Evolutionary conservation across 2,797 vertebrate genomes (phyloP).

Genomic region (Enteromius thamalakanensis): DNA sequence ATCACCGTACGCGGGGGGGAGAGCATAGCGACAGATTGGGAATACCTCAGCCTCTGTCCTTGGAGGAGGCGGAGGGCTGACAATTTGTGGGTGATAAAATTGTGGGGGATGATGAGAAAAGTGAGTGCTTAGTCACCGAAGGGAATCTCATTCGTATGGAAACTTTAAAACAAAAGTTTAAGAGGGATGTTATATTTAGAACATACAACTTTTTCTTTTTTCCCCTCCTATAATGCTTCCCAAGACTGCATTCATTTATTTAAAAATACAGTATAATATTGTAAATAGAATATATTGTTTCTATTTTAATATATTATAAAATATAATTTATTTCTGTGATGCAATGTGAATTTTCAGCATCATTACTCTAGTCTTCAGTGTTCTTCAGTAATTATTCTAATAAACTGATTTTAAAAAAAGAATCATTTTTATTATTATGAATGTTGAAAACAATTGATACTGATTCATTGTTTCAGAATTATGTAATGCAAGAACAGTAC

Average conservation of each 20-base stretch:
- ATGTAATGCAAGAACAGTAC: not conserved
- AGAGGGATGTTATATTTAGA: not conserved
- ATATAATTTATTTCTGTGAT: not conserved
- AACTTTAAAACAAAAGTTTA: not conserved
- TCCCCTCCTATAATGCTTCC: not conserved
- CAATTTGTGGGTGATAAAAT: constrained; percentile 14
- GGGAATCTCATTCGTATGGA: not conserved
- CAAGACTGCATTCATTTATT: not conserved
- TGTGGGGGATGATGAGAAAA: constrained; percentile 9
- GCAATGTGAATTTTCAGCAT: not conserved
- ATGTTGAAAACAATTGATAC: not conserved
- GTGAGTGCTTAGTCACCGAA: constrained; percentile 13
- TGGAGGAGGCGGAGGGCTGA: constrained; percentile 12
- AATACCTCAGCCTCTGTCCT: constrained; percentile 39
- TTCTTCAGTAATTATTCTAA: not conserved
- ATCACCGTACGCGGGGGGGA: constrained; percentile 10
- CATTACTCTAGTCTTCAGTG: not conserved
- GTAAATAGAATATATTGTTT: not conserved
- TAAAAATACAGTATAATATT: not conserved
- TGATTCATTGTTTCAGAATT: not conserved
- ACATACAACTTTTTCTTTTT: not conserved
- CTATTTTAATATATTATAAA: not conserved
- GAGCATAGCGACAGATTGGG: constrained; percentile 41
- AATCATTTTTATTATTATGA: not conserved
- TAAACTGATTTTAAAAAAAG: not conserved